Percentiles rank a stretch among this genome's conserved stretches.
phyloP scores from a whole-genome alignment of 35 echinoderm and acorn worm species.

The Apostichopus parvimensis region DNA sequence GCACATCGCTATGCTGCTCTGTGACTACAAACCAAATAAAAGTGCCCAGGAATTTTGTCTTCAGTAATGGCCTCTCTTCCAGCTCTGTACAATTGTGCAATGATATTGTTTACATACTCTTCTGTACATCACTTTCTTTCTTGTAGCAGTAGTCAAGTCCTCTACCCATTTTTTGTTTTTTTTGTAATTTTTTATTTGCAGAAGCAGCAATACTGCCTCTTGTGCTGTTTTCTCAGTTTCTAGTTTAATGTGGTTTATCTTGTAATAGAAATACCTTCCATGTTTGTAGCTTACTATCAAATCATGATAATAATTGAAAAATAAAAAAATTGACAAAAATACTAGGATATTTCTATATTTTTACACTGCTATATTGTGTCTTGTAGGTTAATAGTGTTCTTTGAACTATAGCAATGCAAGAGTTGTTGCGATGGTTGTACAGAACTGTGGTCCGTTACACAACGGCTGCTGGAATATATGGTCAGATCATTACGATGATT shows the following conservation, averaged over 20 bases:
- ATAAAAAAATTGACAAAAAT: slow-evolving; percentile 32
- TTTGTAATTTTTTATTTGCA: not conserved
- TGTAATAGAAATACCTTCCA: not conserved
- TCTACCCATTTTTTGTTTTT: not conserved
- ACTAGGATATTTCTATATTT: slow-evolving; percentile 46
- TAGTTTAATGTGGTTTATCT: not conserved
- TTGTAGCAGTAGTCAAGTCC: not conserved
- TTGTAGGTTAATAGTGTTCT: slow-evolving; percentile 38
- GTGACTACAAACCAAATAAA: not conserved
- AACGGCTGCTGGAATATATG: slow-evolving; percentile 20
- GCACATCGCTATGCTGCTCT: no score
- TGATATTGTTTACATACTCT: not conserved
- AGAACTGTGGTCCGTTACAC: not conserved
- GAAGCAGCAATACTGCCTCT: slow-evolving; percentile 13
- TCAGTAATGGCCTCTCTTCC: slow-evolving; percentile 2
- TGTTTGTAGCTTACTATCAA: slow-evolving; percentile 48
- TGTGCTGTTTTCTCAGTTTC: slow-evolving; percentile 2
- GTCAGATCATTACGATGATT: slow-evolving; percentile 39
- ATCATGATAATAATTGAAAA: not conserved
- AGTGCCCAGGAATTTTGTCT: not conserved
- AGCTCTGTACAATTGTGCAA: slow-evolving; percentile 12
- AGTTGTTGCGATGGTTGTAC: slow-evolving; percentile 26
- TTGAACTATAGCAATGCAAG: slow-evolving; percentile 24
- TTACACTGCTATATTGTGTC: slow-evolving; percentile 51
- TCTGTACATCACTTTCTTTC: not conserved